A percentile compares a stretch with the other conserved stretches of the same genome.
Evolutionary conservation across 2,888 invertebrate genomes (phyloP).

Genomic region (Ochropacha duplaris): DNA sequence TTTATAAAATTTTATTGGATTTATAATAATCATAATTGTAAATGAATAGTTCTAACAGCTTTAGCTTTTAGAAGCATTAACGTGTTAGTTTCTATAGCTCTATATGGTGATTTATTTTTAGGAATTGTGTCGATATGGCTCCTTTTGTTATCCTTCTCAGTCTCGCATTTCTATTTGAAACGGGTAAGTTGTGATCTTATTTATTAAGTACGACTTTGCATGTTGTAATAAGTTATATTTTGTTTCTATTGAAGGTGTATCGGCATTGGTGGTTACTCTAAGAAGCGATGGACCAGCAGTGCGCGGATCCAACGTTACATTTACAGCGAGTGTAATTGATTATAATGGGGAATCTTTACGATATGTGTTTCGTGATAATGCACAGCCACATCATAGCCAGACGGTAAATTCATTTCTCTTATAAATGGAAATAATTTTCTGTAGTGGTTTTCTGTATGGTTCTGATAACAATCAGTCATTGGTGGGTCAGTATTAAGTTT

Average conservation of each 20-base stretch:
- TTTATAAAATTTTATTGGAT: not conserved
- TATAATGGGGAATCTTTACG: conserved; percentile 59
- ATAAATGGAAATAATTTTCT: too few species aligned
- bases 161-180: conserved; percentile 50
- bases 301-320: conserved; percentile 87
- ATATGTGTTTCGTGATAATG: conserved; percentile 86
- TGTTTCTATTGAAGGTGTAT: conserved; percentile 47
- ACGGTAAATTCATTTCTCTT: not conserved
- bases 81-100: conserved; percentile 6
- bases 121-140: conserved; percentile 41
- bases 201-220: too few species aligned
- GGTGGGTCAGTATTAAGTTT: not conserved
- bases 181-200: conserved; percentile 30
- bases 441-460: not conserved
- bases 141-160: conserved; percentile 45
- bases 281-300: conserved; percentile 87
- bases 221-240: not conserved
- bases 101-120: not conserved
- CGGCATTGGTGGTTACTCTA: conserved; percentile 70
- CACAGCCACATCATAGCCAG: conserved; percentile 66
- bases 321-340: conserved; percentile 83
- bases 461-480: not conserved
- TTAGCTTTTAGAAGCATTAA: not conserved
- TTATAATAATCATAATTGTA: not conserved
- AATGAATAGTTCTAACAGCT: not conserved